Evolutionary conservation across 2,888 invertebrate genomes (phyloP).

Genomic region (Miltochrista miniata): DNA sequence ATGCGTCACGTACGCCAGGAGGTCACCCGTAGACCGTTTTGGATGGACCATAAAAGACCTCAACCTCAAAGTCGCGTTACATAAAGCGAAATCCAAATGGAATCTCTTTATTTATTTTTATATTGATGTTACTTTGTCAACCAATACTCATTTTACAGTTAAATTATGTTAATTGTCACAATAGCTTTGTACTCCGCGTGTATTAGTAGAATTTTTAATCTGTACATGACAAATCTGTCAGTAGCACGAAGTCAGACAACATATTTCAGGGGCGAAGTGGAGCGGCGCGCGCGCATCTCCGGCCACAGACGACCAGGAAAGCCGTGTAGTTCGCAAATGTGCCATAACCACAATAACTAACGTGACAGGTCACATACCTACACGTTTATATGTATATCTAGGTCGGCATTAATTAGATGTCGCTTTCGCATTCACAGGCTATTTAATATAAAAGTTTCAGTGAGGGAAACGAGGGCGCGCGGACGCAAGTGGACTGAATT

Average conservation of each 20-base stretch:
- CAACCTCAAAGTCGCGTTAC: no score
- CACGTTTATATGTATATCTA: neutral
- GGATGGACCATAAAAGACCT: no score
- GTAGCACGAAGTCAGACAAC: slow-evolving; percentile 14
- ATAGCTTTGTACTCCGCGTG: neutral
- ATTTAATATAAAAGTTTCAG: neutral
- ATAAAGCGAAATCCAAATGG: no score
- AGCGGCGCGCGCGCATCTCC: slow-evolving; percentile 4
- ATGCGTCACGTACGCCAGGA: no score
- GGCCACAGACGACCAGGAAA: neutral
- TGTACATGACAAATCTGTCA: slow-evolving; percentile 3
- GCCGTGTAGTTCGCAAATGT: neutral
- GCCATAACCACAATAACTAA: neutral
- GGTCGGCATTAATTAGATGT: slow-evolving; percentile 6
- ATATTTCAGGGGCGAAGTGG: slow-evolving; percentile 12
- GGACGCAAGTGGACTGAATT: neutral
- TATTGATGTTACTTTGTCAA: no score
- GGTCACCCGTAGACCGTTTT: no score
- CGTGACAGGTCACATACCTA: neutral
- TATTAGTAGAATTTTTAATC: neutral
- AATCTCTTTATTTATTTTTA: no score
- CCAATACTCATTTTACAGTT: neutral
- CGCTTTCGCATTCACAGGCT: neutral
- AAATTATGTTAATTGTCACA: neutral
- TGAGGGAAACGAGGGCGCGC: neutral